These are phyloP conservation scores for Nycteola revayana DNA, from an alignment of 2,888 invertebrate species.

Conservation along the genomic window DNA sequence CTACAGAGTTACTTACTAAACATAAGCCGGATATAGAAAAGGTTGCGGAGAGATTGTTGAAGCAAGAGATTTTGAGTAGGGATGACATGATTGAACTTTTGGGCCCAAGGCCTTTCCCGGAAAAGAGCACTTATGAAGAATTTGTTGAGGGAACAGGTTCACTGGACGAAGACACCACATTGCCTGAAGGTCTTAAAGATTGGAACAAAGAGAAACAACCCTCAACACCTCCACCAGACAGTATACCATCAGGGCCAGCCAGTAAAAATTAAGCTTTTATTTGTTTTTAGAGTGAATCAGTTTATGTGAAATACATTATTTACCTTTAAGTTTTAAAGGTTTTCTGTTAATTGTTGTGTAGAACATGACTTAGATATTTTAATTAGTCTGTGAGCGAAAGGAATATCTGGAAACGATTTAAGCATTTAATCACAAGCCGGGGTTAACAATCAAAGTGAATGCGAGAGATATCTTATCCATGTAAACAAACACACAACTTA, in stretches of 20 bases:
- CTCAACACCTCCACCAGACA: constrained; percentile 41
- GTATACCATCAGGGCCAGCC: constrained; percentile 47
- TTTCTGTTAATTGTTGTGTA: constrained; percentile 43
- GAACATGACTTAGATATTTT: constrained; percentile 33
- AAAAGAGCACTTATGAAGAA: constrained; percentile 99
- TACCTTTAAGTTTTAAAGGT: constrained; percentile 67
- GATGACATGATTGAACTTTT: constrained; percentile 99
- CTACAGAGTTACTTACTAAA: constrained; percentile 87
- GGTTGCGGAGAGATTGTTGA: constrained; percentile 93
- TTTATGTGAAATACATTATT: constrained; percentile 63
- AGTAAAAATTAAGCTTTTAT: constrained; percentile 60
- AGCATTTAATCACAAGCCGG: constrained; percentile 26
- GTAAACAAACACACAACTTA: constrained; percentile 9
- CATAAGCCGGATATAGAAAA: constrained; percentile 94
- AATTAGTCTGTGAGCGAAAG: constrained; percentile 34
- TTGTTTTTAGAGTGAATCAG: constrained; percentile 40
- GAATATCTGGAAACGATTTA: constrained; percentile 34
- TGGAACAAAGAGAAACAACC: constrained; percentile 91
- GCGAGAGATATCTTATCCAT: too few species aligned
- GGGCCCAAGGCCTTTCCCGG: constrained; percentile 97
- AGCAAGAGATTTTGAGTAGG: constrained; percentile 96
- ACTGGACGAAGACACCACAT: constrained; percentile 96
- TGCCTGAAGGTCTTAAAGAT: constrained; percentile 96
- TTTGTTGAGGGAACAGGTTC: constrained; percentile 99
- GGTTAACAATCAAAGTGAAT: constrained; percentile 6